These are phyloP conservation scores for Oriolus oriolus DNA, from an alignment of 2,113 vertebrate species.

Conservation along the genomic window DNA sequence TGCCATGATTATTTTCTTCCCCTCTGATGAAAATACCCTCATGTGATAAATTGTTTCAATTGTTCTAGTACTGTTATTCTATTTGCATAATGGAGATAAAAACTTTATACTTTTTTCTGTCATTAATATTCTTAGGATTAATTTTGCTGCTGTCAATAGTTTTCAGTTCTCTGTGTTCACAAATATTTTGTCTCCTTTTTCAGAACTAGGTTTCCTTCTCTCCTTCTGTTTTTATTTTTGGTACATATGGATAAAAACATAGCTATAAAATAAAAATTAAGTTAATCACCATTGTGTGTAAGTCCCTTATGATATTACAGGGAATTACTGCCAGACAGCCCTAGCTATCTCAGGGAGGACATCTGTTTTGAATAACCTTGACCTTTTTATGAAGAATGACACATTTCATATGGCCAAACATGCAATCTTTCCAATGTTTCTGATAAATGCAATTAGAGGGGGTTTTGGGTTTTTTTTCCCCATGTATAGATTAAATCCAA, in stretches of 20 bases:
- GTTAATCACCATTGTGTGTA: not conserved
- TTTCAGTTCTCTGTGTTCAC: not conserved
- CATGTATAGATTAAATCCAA: not conserved
- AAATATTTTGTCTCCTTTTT: not conserved
- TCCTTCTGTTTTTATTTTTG: not conserved
- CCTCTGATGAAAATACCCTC: not conserved
- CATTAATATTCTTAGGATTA: not conserved
- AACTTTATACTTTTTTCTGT: not conserved
- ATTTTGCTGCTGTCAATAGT: not conserved
- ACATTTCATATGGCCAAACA: not conserved
- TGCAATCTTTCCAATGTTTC: not conserved
- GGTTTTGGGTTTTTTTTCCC: not conserved
- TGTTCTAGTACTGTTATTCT: not conserved
- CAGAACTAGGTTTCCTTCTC: not conserved
- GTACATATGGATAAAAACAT: not conserved
- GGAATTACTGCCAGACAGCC: not conserved
- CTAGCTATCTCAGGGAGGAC: not conserved
- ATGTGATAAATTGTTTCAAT: not conserved
- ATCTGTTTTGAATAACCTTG: not conserved
- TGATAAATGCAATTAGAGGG: not conserved
- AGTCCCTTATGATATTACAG: not conserved
- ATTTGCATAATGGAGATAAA: not conserved
- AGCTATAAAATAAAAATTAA: not conserved
- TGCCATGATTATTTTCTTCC: not conserved
- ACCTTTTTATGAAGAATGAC: not conserved